Evolutionary conservation across 2,113 vertebrate species (phyloP).

Genomic region (Ochotona princeps): DNA sequence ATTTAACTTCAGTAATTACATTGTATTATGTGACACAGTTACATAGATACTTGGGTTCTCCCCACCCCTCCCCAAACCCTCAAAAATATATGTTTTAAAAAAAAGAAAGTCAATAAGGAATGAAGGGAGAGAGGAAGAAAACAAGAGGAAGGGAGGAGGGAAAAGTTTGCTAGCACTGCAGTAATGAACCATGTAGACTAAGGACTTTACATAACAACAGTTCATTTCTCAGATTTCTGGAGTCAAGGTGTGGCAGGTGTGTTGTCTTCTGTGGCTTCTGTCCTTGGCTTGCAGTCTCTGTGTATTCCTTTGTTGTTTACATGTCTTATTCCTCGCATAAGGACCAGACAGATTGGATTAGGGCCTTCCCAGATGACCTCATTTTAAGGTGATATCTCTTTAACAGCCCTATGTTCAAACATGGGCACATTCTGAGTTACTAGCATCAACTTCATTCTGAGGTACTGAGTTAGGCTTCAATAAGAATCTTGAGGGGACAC

Average conservation of each 20-base stretch:
- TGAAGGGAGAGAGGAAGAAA: background rate
- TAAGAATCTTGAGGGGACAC: background rate
- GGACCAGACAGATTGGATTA: background rate
- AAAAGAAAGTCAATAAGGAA: background rate
- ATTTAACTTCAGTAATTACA: too few species aligned
- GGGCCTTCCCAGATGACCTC: background rate
- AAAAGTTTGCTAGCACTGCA: background rate
- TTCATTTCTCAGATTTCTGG: background rate
- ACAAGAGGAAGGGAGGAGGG: background rate
- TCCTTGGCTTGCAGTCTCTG: background rate
- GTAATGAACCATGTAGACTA: background rate
- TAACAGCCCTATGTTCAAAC: background rate
- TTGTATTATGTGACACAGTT: too few species aligned
- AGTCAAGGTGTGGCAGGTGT: background rate
- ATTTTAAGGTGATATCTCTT: constrained; percentile 10
- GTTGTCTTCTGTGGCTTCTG: background rate
- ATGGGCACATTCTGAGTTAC: background rate
- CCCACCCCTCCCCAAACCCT: too few species aligned
- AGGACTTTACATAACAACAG: background rate
- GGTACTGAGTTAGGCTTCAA: background rate
- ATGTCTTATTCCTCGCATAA: background rate
- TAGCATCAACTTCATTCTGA: background rate
- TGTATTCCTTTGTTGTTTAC: background rate
- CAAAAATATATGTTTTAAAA: too few species aligned
- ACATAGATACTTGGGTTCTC: too few species aligned